phyloP scores from a whole-genome alignment of 2,888 invertebrate species.

The Coelopa pilipes region DNA sequence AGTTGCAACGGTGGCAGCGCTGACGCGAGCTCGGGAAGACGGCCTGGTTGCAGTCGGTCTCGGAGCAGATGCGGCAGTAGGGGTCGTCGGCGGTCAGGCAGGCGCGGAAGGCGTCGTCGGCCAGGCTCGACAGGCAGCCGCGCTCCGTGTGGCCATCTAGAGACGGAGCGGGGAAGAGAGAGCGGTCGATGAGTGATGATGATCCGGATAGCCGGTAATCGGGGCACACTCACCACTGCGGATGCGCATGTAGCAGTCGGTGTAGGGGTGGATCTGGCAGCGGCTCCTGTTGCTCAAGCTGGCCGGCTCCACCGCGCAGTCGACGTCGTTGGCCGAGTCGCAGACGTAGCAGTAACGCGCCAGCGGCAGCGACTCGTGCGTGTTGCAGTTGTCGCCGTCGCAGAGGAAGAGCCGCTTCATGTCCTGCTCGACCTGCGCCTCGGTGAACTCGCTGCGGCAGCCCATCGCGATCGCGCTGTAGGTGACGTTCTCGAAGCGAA shows the following conservation, averaged over 20 bases:
- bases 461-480: constrained; percentile 44
- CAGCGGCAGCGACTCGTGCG: constrained; percentile 43
- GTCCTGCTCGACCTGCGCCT: constrained; percentile 31
- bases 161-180: background rate
- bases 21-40: constrained; percentile 46
- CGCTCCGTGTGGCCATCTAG: constrained; percentile 50
- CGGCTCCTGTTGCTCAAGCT: constrained; percentile 6
- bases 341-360: constrained; percentile 45
- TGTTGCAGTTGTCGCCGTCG: constrained; percentile 50
- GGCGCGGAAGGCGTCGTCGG: constrained; percentile 39
- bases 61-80: constrained; percentile 44
- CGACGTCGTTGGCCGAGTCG: constrained; percentile 44
- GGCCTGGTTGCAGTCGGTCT: constrained; percentile 43
- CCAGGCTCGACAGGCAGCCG: constrained; percentile 46
- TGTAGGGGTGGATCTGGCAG: constrained; percentile 45
- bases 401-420: constrained; percentile 47
- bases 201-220: background rate
- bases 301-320: constrained; percentile 44
- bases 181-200: background rate
- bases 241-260: constrained; percentile 48
- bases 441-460: constrained; percentile 47
- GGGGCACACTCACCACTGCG: constrained; percentile 44
- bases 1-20: constrained; percentile 49
- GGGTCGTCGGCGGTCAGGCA: constrained; percentile 41
- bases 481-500: constrained; percentile 46